Percentiles rank a stretch among this genome's conserved stretches.
Evolutionary conservation across 2,113 vertebrate genomes (phyloP).

Genomic region (Odobenus rosmarus): DNA sequence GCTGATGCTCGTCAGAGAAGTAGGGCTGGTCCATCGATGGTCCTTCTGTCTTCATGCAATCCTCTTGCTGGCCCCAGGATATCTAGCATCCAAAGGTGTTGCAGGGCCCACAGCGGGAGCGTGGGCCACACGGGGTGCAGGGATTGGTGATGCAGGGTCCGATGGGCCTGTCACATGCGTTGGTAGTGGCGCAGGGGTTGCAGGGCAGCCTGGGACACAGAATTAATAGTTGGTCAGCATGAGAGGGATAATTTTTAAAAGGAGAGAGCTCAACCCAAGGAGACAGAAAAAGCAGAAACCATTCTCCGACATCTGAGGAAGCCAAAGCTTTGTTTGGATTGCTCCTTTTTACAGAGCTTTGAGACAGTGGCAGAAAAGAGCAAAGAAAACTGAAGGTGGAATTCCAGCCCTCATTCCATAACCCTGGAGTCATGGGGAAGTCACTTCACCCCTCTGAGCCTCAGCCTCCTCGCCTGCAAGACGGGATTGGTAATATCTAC

Average conservation of each 20-base stretch:
- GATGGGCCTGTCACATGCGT: neutral
- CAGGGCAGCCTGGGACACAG: constrained; percentile 59
- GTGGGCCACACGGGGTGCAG: constrained; percentile 48
- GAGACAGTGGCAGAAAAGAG: neutral
- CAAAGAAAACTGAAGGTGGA: neutral
- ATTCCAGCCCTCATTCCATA: neutral
- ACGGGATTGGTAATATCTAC: too few relatives aligned
- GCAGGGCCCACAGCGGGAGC: constrained; percentile 55
- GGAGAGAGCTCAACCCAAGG: neutral
- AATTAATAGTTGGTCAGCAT: neutral
- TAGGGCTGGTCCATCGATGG: accelerated
- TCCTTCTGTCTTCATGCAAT: neutral
- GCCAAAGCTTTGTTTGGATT: neutral
- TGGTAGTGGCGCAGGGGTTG: constrained; percentile 71
- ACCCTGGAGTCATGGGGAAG: neutral
- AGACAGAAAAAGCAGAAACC: neutral
- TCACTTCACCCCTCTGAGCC: neutral
- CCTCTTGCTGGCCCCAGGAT: neutral
- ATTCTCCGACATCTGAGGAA: neutral
- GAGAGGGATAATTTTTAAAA: neutral
- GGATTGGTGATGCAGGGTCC: constrained; percentile 51
- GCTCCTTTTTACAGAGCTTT: neutral
- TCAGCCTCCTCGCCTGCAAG: neutral
- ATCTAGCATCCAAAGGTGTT: constrained; percentile 55
- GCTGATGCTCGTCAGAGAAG: neutral